phyloP scores from a whole-genome alignment of 2,888 invertebrate species.

The Sphaeridia pumilis region DNA sequence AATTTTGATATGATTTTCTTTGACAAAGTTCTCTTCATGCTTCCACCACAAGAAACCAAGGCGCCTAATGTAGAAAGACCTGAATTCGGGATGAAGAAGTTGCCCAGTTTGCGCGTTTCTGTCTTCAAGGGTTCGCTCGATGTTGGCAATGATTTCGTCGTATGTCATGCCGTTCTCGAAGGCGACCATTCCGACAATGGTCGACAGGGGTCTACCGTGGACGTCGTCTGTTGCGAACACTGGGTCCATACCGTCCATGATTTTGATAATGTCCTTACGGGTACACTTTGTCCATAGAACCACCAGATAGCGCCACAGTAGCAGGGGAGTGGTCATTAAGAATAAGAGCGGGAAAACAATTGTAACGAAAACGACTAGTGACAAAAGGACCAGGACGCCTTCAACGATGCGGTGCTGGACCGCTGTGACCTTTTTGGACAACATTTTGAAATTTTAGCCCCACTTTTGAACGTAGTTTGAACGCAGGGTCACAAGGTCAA shows the following conservation, averaged over 20 bases:
- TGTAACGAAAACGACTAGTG: constrained; percentile 18
- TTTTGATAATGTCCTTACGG: constrained; percentile 20
- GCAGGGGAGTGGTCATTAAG: constrained; percentile 15
- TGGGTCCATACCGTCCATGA: constrained; percentile 26
- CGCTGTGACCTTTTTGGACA: background rate
- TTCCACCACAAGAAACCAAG: constrained; percentile 11
- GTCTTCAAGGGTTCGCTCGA: constrained; percentile 1
- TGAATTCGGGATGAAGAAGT: constrained; percentile 6
- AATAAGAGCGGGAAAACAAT: constrained; percentile 18
- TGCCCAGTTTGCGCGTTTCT: background rate
- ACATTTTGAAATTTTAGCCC: background rate
- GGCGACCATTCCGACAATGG: constrained; percentile 30
- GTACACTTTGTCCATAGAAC: constrained; percentile 22
- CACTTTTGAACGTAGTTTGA: too few relatives aligned
- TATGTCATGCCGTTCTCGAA: constrained; percentile 13
- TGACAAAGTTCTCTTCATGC: background rate
- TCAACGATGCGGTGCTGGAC: constrained; percentile 12
- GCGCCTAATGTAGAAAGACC: constrained; percentile 4
- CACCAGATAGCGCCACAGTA: constrained; percentile 15
- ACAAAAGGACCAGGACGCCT: constrained; percentile 15
- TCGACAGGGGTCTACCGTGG: constrained; percentile 23
- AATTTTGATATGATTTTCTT: background rate
- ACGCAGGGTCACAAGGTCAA: too few relatives aligned
- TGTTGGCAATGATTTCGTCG: background rate
- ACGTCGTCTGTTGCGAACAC: constrained; percentile 27